phyloP scores from a whole-genome alignment of 2,113 vertebrate species.

The Amblyornis subalaris region DNA sequence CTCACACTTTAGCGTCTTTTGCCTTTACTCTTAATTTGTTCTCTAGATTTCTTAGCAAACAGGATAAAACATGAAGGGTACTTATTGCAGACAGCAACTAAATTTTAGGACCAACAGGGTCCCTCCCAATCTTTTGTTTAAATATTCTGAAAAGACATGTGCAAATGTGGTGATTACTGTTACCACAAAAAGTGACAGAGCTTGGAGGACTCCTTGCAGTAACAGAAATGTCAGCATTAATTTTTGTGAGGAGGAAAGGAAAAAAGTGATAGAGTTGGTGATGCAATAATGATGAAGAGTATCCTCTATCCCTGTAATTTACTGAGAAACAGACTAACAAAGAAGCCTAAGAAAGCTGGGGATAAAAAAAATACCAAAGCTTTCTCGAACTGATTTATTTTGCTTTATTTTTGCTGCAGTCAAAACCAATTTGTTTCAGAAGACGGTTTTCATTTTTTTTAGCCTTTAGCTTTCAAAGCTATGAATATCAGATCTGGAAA shows the following conservation, averaged over 20 bases:
- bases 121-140: background rate
- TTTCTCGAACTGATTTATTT: background rate
- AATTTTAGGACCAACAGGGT: background rate
- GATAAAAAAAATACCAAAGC: background rate
- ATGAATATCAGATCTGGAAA: background rate
- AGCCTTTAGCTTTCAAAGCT: background rate
- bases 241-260: background rate
- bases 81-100: accelerated
- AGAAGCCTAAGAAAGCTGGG: background rate
- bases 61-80: background rate
- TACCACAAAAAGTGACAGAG: background rate
- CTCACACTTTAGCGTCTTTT: background rate
- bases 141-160: background rate
- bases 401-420: background rate
- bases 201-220: background rate
- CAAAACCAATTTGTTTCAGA: background rate
- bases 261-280: background rate
- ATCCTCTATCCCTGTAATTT: background rate
- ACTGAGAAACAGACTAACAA: background rate
- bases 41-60: background rate
- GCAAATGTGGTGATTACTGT: background rate
- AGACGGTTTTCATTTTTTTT: background rate
- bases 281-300: background rate
- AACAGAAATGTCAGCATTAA: background rate
- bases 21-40: background rate